Evolutionary conservation across 2,113 vertebrate genomes (phyloP).

Genomic region (Chaenogobius annularis): DNA sequence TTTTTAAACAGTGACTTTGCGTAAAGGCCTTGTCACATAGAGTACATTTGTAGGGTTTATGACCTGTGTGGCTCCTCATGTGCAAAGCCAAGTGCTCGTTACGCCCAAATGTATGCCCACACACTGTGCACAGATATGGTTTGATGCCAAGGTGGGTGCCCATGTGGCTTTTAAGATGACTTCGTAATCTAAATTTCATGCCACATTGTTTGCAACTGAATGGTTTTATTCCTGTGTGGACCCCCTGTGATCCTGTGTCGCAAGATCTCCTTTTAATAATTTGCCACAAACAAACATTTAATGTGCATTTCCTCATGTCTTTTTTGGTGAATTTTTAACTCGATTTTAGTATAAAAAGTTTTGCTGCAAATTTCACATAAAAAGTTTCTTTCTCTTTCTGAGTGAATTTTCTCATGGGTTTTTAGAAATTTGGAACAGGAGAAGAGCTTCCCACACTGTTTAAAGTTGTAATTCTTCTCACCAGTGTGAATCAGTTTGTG

Average conservation of each 20-base stretch:
- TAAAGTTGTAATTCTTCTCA: conserved; percentile 34
- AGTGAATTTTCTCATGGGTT: conserved; percentile 48
- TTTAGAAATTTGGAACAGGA: conserved; percentile 19
- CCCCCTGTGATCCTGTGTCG: conserved; percentile 13
- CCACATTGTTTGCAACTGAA: conserved; percentile 46
- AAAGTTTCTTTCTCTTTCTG: conserved; percentile 19
- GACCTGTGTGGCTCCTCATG: conserved; percentile 59
- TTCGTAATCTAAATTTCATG: conserved; percentile 30
- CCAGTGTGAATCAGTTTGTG: conserved; percentile 42
- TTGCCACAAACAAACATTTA: conserved; percentile 32
- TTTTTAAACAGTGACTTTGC: conserved; percentile 56
- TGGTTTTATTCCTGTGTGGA: conserved; percentile 34
- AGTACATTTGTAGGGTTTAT: conserved; percentile 39
- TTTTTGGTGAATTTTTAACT: conserved; percentile 18
- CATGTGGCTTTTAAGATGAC: conserved; percentile 39
- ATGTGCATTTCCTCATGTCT: conserved; percentile 32
- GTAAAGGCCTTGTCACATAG: conserved; percentile 46
- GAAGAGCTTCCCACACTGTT: conserved; percentile 54
- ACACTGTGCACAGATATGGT: conserved; percentile 21
- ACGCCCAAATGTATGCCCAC: conserved; percentile 31
- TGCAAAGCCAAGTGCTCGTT: conserved; percentile 43
- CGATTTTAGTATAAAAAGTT: conserved; percentile 25
- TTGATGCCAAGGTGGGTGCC: conserved; percentile 43
- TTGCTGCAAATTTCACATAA: conserved; percentile 60
- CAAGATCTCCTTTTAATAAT: conserved; percentile 25